Percentiles rank a stretch among this genome's conserved stretches.
Evolutionary conservation across 2,113 vertebrate genomes (phyloP).

Genomic region (Mormyrus lacerda): DNA sequence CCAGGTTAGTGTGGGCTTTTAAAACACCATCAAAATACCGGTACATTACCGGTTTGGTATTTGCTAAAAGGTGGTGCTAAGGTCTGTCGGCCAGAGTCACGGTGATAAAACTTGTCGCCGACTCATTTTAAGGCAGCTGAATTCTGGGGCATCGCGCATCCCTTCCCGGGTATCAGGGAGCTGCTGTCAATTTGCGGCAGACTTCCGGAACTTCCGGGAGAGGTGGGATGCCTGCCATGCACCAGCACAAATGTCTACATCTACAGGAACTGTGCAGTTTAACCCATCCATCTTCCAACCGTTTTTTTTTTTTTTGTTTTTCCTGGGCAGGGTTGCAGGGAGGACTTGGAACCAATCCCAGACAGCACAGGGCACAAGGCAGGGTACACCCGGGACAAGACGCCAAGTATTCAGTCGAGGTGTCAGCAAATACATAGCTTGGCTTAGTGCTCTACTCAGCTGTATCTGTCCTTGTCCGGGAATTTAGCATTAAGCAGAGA

Average conservation of each 20-base stretch:
- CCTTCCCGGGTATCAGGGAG: not conserved
- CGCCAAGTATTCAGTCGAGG: not conserved
- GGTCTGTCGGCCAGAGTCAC: not conserved
- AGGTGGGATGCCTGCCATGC: not conserved
- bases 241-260: not conserved
- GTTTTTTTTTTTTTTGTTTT: not conserved
- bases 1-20: no score
- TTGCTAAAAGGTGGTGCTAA: not conserved
- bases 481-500: constrained; percentile 7
- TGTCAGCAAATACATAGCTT: not conserved
- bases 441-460: not conserved
- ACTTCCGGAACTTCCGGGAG: not conserved
- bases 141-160: not conserved
- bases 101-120: not conserved
- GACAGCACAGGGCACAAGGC: not conserved
- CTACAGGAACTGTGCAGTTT: not conserved
- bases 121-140: not conserved
- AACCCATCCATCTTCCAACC: not conserved
- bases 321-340: not conserved
- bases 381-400: not conserved
- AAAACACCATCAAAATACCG: no score
- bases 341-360: not conserved
- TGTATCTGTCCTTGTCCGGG: not conserved
- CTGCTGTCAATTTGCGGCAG: not conserved
- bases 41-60: not conserved